Percentiles rank a stretch among this genome's conserved stretches.
phyloP scores from a whole-genome alignment of 1,140 invertebrate species.

The Formica selysi region DNA sequence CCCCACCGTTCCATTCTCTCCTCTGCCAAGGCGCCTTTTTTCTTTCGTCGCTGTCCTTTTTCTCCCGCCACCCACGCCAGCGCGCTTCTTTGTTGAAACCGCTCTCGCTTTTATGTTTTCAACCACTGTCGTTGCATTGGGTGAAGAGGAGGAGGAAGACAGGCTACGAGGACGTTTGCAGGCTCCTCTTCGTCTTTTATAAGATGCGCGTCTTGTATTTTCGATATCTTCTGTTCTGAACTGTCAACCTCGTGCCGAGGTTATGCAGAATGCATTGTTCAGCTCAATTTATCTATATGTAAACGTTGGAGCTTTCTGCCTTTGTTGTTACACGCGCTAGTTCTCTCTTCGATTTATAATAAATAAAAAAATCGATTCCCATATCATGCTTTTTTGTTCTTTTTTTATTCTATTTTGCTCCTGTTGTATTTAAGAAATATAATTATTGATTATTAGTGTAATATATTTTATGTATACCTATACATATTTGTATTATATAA shows the following conservation, averaged over 20 bases:
- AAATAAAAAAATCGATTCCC: neutral
- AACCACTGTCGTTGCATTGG: neutral
- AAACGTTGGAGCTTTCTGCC: neutral
- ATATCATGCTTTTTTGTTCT: too few species aligned
- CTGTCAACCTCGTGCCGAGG: neutral
- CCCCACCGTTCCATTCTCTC: neutral
- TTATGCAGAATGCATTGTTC: neutral
- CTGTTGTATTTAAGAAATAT: neutral
- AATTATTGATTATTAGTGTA: slow-evolving; percentile 1
- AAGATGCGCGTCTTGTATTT: slow-evolving; percentile 11
- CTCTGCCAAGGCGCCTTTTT: neutral
- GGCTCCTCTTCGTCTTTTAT: neutral
- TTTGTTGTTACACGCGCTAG: neutral
- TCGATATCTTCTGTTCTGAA: neutral
- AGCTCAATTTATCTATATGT: slow-evolving; percentile 13
- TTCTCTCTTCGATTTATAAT: neutral
- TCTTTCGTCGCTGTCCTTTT: slow-evolving; percentile 6
- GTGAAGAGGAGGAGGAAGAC: neutral
- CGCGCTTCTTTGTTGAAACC: slow-evolving; percentile 44
- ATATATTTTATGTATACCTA: neutral
- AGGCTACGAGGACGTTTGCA: neutral
- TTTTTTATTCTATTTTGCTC: neutral
- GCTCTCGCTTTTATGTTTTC: slow-evolving; percentile 2
- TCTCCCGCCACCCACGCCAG: slow-evolving; percentile 44
- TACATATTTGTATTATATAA: too few species aligned